A percentile compares a stretch with the other conserved stretches of the same genome.
These are phyloP conservation scores for Antedon mediterranea DNA, from an alignment of 53 echinoderm and acorn worm genomes.

Conservation along the genomic window DNA sequence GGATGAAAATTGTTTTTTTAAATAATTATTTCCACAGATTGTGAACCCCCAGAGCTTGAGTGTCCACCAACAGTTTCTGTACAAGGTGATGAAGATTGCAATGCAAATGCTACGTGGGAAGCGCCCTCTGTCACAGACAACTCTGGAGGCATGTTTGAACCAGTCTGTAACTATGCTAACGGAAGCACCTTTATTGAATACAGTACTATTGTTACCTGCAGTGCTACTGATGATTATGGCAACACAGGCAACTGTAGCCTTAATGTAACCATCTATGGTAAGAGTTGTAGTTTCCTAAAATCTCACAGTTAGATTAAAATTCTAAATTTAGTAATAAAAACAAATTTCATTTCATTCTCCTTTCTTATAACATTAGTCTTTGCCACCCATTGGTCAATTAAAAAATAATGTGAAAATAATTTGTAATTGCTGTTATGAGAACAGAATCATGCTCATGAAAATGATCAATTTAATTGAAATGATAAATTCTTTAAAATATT, in stretches of 20 bases:
- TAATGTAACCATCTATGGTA: not conserved
- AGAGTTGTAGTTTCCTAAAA: not conserved
- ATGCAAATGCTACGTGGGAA: not conserved
- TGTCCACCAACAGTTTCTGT: not conserved
- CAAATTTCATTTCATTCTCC: no score
- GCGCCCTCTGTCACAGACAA: not conserved
- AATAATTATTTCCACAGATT: not conserved
- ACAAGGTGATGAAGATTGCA: not conserved
- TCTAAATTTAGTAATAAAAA: no score
- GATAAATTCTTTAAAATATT: no score
- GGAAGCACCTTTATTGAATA: not conserved
- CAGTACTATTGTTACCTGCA: not conserved
- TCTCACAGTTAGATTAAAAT: no score
- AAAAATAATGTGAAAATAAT: no score
- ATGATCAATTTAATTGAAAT: no score
- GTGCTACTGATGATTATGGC: not conserved
- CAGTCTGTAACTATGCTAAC: not conserved
- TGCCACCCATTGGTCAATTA: no score
- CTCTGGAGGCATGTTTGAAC: not conserved
- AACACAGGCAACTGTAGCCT: not conserved
- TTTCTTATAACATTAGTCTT: no score
- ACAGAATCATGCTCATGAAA: no score
- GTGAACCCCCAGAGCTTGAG: not conserved
- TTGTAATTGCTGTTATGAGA: no score
- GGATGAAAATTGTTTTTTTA: no score